Percentiles rank a stretch among this genome's conserved stretches.
These are phyloP conservation scores for Oxyruncus cristatus DNA, from an alignment of 2,113 vertebrate genomes.

Conservation along the genomic window DNA sequence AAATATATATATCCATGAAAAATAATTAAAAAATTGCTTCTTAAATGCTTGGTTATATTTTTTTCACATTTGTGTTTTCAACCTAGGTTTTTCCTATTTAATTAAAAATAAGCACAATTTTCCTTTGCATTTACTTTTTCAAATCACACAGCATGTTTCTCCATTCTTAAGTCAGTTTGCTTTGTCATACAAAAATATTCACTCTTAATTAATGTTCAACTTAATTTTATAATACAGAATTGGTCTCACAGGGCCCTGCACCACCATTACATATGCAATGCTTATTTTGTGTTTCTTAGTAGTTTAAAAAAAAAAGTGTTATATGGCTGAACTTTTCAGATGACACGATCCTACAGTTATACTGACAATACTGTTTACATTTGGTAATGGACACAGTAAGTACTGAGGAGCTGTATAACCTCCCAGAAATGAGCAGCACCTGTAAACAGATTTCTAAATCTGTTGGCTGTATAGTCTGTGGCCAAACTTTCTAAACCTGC, in stretches of 20 bases:
- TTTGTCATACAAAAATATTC: slow-evolving; percentile 59
- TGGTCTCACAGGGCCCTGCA: slow-evolving; percentile 42
- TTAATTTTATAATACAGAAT: slow-evolving; percentile 63
- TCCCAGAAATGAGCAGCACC: neutral
- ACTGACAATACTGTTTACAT: neutral
- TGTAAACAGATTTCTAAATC: neutral
- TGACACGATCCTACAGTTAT: neutral
- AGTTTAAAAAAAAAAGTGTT: neutral
- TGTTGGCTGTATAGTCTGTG: neutral
- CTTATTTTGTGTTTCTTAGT: slow-evolving; percentile 28
- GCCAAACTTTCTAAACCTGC: neutral
- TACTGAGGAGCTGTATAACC: neutral
- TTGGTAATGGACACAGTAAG: neutral
- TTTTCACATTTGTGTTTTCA: slow-evolving; percentile 68
- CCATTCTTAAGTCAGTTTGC: slow-evolving; percentile 53
- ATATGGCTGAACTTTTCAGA: neutral
- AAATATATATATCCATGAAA: neutral
- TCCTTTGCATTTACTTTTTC: slow-evolving; percentile 54
- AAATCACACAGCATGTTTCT: slow-evolving; percentile 46
- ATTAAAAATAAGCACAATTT: slow-evolving; percentile 52
- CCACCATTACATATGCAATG: neutral
- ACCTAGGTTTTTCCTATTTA: slow-evolving; percentile 56
- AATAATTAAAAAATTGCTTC: neutral
- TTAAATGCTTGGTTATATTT: slow-evolving; percentile 44
- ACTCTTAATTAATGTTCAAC: slow-evolving; percentile 54